Base-by-base conservation (phyloP, 2,113 vertebrate genomes). In the Cranoglanis bouderius region DNA sequence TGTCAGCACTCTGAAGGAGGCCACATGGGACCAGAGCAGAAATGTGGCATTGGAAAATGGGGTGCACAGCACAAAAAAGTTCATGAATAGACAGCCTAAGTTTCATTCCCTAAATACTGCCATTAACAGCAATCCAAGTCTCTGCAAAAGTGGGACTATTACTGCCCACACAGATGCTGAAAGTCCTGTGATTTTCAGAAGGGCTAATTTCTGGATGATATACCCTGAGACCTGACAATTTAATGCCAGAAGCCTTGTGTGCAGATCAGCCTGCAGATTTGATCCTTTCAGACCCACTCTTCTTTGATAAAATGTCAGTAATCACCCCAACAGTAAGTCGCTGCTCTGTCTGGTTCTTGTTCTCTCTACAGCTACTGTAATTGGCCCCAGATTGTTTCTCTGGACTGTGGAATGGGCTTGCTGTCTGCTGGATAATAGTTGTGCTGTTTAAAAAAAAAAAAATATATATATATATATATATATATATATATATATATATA, bases 401-500 rank as follows among this genome's bases (percentile, higher is more conserved):
- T 72, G 74, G 43, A 19, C 81, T 53, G 91, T 92, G 82, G 85
- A 86, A 80, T 53, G 40, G 3, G 63, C 84, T 85, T 83, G 63
- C 90, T 91, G 74, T 88, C 38, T 59, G 90, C 81, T 59, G 88
- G 91, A 88, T 93, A 94, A 94, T 92, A 90, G 87, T 32, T 85
- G 88, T 88, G 90, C 90, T 89, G 65, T 90, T 93, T 89, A 89
- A 87, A n/a, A n/a, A n/a, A n/a, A n/a, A n/a, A n/a, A n/a, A n/a
- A n/a, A 90, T 57, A 53, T 72, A 2, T n/a, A n/a, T 67, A 14
- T 61, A 61, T 26, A 29, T 61, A 61, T 29, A 61, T 6, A 81
- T n/a, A 43, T 43, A 43, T 6, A 43, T 43, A 43, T 43, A 43
- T 43, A n/a, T n/a, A n/a, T n/a, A n/a, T n/a, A n/a, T n/a, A n/a